Evolutionary conservation across 2,888 invertebrate species (phyloP).

Genomic region (Chrysolina americana): DNA sequence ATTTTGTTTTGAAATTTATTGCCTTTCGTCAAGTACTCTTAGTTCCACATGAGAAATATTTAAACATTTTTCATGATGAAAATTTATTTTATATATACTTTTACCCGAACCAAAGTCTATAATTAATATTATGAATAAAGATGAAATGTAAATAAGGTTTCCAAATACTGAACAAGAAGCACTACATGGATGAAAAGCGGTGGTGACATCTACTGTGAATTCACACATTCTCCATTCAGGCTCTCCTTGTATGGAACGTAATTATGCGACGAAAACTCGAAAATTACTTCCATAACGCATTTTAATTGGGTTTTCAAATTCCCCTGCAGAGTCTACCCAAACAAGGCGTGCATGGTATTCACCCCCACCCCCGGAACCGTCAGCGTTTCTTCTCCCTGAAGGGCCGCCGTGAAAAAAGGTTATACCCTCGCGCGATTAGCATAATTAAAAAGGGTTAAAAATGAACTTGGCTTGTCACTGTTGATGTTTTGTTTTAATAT

Average conservation of each 20-base stretch:
- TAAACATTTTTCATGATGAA: too few relatives aligned
- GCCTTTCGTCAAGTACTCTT: too few relatives aligned
- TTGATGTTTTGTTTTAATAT: conserved; percentile 53
- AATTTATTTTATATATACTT: too few relatives aligned
- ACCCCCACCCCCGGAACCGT: not conserved
- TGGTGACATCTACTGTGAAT: not conserved
- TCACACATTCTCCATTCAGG: not conserved
- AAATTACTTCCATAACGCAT: not conserved
- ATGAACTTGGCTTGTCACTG: conserved; percentile 47
- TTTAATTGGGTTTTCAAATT: conserved; percentile 16
- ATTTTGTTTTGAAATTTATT: too few relatives aligned
- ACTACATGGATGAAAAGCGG: not conserved
- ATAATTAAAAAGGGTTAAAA: conserved; percentile 48
- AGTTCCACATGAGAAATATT: too few relatives aligned
- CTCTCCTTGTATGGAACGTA: not conserved
- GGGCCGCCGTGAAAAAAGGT: conserved; percentile 25
- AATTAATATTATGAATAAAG: too few relatives aligned
- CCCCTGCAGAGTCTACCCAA: not conserved
- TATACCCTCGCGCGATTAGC: conserved; percentile 38
- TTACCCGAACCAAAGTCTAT: too few relatives aligned
- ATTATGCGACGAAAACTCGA: not conserved
- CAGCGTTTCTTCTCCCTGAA: not conserved
- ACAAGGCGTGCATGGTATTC: not conserved
- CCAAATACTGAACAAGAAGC: too few relatives aligned
- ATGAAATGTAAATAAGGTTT: too few relatives aligned